Evolutionary conservation across 2,113 vertebrate species (phyloP).

Genomic region (Scortum barcoo): DNA sequence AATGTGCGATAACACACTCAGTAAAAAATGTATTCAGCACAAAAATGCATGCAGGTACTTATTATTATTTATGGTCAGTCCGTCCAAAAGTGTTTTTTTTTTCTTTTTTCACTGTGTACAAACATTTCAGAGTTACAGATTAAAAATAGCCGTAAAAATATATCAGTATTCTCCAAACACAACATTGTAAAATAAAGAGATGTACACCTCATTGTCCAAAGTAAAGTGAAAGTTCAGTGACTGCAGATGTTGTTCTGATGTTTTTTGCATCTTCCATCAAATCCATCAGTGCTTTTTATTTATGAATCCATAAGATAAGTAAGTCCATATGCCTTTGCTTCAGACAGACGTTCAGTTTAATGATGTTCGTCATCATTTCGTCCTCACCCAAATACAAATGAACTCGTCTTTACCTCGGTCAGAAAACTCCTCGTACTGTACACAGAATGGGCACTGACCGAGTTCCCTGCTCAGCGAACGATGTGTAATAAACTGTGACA

Average conservation of each 20-base stretch:
- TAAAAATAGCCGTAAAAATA: too few relatives aligned
- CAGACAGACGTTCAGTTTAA: not conserved
- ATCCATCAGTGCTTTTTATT: not conserved
- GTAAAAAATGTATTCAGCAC: too few relatives aligned
- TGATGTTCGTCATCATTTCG: conserved; percentile 18
- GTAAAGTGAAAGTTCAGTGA: too few relatives aligned
- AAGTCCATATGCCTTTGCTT: not conserved
- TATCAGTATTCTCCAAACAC: not conserved
- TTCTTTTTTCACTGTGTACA: too few relatives aligned
- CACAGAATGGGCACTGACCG: not conserved
- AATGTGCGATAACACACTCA: too few relatives aligned
- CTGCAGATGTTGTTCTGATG: not conserved
- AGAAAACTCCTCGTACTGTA: not conserved
- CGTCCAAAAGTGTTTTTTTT: too few relatives aligned
- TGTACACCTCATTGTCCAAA: not conserved
- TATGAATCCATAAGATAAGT: not conserved
- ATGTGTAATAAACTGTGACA: conserved; percentile 20
- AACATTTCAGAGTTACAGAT: too few relatives aligned
- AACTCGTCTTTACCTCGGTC: not conserved
- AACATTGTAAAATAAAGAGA: not conserved
- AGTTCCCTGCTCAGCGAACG: conserved; percentile 9
- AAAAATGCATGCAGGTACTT: too few relatives aligned
- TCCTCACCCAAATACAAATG: conserved; percentile 1
- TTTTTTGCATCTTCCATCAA: not conserved
- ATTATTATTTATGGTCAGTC: too few relatives aligned